A percentile compares a stretch with the other conserved stretches of the same genome.
phyloP scores from a whole-genome alignment of 2,888 invertebrate genomes.

The Leptinotarsa peninsularis region DNA sequence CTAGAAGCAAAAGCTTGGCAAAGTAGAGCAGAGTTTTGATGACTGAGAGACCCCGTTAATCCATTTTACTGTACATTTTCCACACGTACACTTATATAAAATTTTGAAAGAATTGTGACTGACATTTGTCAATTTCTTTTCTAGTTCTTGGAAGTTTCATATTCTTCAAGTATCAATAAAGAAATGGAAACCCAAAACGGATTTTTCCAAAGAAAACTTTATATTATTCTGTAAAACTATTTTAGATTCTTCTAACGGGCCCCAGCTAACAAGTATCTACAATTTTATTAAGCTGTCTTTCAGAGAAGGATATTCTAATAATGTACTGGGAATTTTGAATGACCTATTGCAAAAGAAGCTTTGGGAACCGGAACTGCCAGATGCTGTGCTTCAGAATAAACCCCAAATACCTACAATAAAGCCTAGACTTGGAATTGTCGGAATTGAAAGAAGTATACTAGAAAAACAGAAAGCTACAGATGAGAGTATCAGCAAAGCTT shows the following conservation, averaged over 20 bases:
- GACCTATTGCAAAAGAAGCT: constrained; percentile 74
- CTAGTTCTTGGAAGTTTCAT: too few species aligned
- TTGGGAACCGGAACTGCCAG: constrained; percentile 70
- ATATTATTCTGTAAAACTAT: neutral
- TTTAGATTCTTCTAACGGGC: constrained; percentile 71
- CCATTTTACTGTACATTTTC: too few species aligned
- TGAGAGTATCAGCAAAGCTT: constrained; percentile 91
- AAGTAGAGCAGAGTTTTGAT: too few species aligned
- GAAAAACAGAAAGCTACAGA: constrained; percentile 92
- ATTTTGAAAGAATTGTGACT: too few species aligned
- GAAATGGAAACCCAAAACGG: too few species aligned
- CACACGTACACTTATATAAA: too few species aligned
- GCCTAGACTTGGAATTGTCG: constrained; percentile 90
- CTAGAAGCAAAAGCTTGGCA: too few species aligned
- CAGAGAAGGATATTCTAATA: constrained; percentile 80
- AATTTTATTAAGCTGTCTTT: constrained; percentile 88
- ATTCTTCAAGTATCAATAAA: too few species aligned
- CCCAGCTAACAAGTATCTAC: constrained; percentile 76
- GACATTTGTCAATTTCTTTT: too few species aligned
- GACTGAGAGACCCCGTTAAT: too few species aligned
- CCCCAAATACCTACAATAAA: constrained; percentile 70
- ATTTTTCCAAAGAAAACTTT: too few species aligned
- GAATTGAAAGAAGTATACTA: constrained; percentile 93
- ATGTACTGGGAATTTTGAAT: constrained; percentile 74
- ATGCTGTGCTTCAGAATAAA: constrained; percentile 55